A percentile compares a stretch with the other conserved stretches of the same genome.
These are phyloP conservation scores for Bovichtus diacanthus DNA, from an alignment of 2,797 vertebrate species.

Conservation along the genomic window DNA sequence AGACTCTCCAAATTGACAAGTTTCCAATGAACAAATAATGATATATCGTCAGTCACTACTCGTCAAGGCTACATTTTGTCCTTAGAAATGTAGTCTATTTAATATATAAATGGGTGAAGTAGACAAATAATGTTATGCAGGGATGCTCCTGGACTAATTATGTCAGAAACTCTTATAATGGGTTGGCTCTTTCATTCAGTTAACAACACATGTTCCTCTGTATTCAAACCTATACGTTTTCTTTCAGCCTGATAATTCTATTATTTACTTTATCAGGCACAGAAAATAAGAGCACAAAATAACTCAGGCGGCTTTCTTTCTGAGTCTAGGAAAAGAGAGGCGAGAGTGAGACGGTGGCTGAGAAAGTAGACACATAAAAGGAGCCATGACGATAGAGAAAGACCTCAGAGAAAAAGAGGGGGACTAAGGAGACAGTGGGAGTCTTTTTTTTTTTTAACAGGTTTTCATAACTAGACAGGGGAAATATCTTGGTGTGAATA, in stretches of 20 bases:
- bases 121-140: too few relatives aligned
- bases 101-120: too few relatives aligned
- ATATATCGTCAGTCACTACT: too few relatives aligned
- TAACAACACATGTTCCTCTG: constrained; percentile 3
- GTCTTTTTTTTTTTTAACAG: too few relatives aligned
- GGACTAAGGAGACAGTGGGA: constrained; percentile 12
- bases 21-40: background rate
- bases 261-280: constrained; percentile 44
- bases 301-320: constrained; percentile 38
- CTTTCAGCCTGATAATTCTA: constrained; percentile 46
- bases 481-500: constrained; percentile 23
- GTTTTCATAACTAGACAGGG: constrained; percentile 36
- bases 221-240: constrained; percentile 31
- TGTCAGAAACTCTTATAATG: too few relatives aligned
- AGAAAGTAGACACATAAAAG: constrained; percentile 33
- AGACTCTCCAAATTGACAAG: too few relatives aligned
- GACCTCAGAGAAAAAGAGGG: background rate
- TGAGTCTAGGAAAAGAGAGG: constrained; percentile 20
- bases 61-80: background rate
- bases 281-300: constrained; percentile 29
- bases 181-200: constrained; percentile 17
- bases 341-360: constrained; percentile 11
- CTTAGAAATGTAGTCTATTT: too few relatives aligned
- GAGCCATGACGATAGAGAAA: constrained; percentile 30
- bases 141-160: too few relatives aligned